phyloP scores from a whole-genome alignment of 2,113 vertebrate species.

The Callipepla squamata region DNA sequence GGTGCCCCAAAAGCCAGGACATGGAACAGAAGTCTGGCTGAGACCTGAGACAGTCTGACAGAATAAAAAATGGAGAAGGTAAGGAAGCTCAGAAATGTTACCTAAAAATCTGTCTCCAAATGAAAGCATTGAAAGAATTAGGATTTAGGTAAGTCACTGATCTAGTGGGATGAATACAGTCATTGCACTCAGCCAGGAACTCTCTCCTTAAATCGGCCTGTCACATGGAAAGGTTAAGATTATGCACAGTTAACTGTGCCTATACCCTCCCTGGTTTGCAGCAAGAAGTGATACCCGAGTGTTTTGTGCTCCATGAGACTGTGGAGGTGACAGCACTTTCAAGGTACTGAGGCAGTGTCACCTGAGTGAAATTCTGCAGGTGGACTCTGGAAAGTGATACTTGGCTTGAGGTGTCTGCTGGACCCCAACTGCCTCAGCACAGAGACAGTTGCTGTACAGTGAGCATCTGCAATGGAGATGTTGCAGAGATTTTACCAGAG shows the following conservation, averaged over 20 bases:
- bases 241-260: not conserved
- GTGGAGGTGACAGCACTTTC: not conserved
- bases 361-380: not conserved
- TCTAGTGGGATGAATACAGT: not conserved
- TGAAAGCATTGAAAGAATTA: not conserved
- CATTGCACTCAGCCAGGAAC: not conserved
- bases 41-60: not conserved
- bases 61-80: not conserved
- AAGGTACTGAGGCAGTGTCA: not conserved
- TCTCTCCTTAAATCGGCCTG: not conserved
- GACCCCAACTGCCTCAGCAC: not conserved
- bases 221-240: not conserved
- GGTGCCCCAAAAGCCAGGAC: not conserved
- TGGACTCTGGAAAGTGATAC: not conserved
- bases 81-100: not conserved
- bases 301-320: not conserved
- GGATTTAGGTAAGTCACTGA: not conserved
- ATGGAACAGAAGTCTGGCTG: not conserved
- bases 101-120: not conserved
- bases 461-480: not conserved
- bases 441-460: rapidly evolving
- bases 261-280: not conserved
- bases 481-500: not conserved
- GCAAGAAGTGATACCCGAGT: not conserved
- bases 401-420: not conserved